Conservation (phyloP, 2,113 vertebrate genomes). For the Tamias sibiricus region DNA sequence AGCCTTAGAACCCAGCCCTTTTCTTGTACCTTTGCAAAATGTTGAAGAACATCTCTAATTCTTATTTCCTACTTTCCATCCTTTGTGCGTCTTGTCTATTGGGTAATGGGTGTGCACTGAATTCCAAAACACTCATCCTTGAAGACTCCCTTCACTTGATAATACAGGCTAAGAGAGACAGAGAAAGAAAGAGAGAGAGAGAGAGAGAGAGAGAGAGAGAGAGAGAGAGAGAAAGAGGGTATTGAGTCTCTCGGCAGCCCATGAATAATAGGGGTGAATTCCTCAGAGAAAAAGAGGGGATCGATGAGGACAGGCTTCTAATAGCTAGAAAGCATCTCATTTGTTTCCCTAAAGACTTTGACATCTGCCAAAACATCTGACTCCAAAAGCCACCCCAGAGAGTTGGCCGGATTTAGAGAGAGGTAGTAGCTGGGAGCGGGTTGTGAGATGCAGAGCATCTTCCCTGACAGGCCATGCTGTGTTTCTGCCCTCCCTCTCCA, state of each 20-base stretch:
- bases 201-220: background rate
- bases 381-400: conserved; percentile 49
- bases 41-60: background rate
- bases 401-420: background rate
- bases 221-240: background rate
- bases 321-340: conserved; percentile 67
- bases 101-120: background rate
- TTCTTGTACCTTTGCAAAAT: background rate
- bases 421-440: conserved; percentile 33
- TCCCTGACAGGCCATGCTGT: conserved; percentile 38
- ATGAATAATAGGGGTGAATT: conserved; percentile 46
- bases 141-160: background rate
- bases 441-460: background rate
- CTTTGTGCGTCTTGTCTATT: background rate
- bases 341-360: conserved; percentile 67
- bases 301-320: conserved; percentile 39
- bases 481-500: background rate
- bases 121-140: conserved; percentile 41
- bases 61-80: background rate
- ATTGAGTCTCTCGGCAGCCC: background rate
- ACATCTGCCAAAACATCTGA: conserved; percentile 76
- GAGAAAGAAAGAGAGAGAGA: no score
- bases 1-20: background rate
- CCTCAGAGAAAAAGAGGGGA: conserved; percentile 57
- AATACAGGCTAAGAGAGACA: conserved; percentile 19